Evolutionary conservation across 2,888 invertebrate species (phyloP).

Genomic region (Zelleria hepariella): DNA sequence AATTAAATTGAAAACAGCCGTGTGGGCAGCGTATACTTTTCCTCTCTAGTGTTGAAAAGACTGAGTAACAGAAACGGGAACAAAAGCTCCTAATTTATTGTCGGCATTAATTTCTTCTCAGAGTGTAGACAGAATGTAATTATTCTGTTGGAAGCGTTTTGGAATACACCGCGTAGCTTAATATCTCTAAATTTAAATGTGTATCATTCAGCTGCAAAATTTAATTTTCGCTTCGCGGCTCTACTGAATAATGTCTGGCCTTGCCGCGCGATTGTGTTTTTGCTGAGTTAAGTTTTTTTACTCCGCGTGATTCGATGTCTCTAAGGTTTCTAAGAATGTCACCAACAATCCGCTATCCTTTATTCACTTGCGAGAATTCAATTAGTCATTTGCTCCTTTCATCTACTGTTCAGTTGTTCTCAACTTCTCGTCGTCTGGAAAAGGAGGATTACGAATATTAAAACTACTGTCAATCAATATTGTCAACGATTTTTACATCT

Average conservation of each 20-base stretch:
- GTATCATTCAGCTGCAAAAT: not conserved
- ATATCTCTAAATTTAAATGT: constrained; percentile 6
- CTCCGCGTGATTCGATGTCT: not conserved
- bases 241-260: not conserved
- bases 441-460: too few relatives aligned
- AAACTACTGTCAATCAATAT: too few relatives aligned
- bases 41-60: not conserved
- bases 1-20: not conserved
- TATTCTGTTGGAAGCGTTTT: constrained; percentile 16
- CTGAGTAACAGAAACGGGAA: constrained; percentile 27
- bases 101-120: constrained; percentile 37
- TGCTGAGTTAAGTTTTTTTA: not conserved
- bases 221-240: not conserved
- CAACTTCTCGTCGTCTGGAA: too few relatives aligned
- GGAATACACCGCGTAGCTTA: not conserved
- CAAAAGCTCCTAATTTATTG: constrained; percentile 41
- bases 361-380: not conserved
- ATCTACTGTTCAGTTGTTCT: not conserved
- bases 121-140: constrained; percentile 32
- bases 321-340: not conserved
- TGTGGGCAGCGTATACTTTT: not conserved
- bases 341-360: not conserved
- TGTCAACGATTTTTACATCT: too few relatives aligned
- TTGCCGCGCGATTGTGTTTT: not conserved
- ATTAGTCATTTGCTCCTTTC: not conserved